phyloP scores from a whole-genome alignment of 2,888 invertebrate genomes.

The Oxytorus armatus region DNA sequence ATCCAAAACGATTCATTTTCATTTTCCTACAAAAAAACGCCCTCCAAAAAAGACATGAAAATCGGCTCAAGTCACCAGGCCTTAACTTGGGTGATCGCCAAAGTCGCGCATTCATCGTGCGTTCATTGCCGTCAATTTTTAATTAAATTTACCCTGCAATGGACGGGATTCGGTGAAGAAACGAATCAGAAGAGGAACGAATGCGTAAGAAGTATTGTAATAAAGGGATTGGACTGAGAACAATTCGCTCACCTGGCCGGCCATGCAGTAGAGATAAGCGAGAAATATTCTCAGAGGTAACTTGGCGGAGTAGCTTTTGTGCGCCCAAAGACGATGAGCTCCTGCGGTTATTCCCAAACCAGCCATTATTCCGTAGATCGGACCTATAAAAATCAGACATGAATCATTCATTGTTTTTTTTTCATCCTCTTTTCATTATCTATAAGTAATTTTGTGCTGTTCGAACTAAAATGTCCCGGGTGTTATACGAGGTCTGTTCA shows the following conservation, averaged over 20 bases:
- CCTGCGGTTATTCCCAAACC: conserved; percentile 94
- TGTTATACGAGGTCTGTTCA: no score
- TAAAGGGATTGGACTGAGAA: not conserved
- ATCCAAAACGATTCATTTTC: no score
- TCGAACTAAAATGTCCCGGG: not conserved
- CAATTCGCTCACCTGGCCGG: conserved; percentile 90
- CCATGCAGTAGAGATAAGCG: conserved; percentile 93
- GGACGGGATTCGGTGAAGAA: no score
- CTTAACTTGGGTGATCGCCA: no score
- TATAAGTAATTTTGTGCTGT: not conserved
- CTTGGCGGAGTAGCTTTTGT: conserved; percentile 93
- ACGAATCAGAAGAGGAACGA: not conserved
- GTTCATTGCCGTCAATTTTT: no score
- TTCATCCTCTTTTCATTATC: not conserved
- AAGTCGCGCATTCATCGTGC: no score
- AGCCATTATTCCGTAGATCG: conserved; percentile 70
- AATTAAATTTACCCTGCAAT: no score
- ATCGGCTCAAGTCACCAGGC: no score
- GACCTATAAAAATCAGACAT: conserved; percentile 66
- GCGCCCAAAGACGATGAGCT: conserved; percentile 97
- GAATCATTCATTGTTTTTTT: not conserved
- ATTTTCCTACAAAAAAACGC: no score
- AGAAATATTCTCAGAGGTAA: conserved; percentile 90
- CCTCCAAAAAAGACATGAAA: no score
- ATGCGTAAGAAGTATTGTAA: conserved; percentile 1